Percentiles rank a stretch among this genome's conserved stretches.
These are phyloP conservation scores for Drosophila bipectinata DNA, from an alignment of 1,140 invertebrate genomes.

Conservation along the genomic window DNA sequence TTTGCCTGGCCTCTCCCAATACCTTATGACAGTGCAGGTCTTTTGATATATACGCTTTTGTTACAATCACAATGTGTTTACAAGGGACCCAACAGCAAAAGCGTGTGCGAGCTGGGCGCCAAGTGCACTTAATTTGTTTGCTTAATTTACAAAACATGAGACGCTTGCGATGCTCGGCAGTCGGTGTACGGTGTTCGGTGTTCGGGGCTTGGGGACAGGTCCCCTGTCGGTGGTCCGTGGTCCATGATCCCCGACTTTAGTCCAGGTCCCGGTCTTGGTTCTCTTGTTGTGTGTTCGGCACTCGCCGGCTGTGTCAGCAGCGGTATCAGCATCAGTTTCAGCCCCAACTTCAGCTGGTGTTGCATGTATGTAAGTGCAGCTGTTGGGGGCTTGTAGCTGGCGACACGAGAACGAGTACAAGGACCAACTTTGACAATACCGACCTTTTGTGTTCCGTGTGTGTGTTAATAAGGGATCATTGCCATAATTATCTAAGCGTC, in stretches of 20 bases:
- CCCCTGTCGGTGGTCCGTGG: background rate
- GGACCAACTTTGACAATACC: slow-evolving; percentile 39
- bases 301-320: slow-evolving; percentile 47
- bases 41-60: slow-evolving; percentile 76
- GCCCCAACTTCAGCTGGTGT: slow-evolving; percentile 18
- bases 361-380: slow-evolving; percentile 55
- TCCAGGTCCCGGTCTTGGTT: slow-evolving; percentile 3
- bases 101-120: slow-evolving; percentile 53
- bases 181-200: slow-evolving; percentile 14
- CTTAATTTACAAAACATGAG: slow-evolving; percentile 82
- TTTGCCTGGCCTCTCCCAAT: background rate
- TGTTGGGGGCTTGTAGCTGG: slow-evolving; percentile 19
- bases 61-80: slow-evolving; percentile 82
- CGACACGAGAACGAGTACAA: slow-evolving; percentile 38
- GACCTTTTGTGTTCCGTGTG: slow-evolving; percentile 8
- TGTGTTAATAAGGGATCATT: slow-evolving; percentile 48
- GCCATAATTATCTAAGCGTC: slow-evolving; percentile 53
- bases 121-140: slow-evolving; percentile 83
- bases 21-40: slow-evolving; percentile 10
- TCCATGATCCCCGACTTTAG: background rate
- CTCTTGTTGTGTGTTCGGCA: slow-evolving; percentile 31
- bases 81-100: slow-evolving; percentile 57
- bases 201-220: slow-evolving; percentile 8
- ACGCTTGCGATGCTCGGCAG: slow-evolving; percentile 32
- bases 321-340: slow-evolving; percentile 30